These are phyloP conservation scores for Oryzias sinensis DNA, from an alignment of 2,797 vertebrate genomes.

Conservation along the genomic window DNA sequence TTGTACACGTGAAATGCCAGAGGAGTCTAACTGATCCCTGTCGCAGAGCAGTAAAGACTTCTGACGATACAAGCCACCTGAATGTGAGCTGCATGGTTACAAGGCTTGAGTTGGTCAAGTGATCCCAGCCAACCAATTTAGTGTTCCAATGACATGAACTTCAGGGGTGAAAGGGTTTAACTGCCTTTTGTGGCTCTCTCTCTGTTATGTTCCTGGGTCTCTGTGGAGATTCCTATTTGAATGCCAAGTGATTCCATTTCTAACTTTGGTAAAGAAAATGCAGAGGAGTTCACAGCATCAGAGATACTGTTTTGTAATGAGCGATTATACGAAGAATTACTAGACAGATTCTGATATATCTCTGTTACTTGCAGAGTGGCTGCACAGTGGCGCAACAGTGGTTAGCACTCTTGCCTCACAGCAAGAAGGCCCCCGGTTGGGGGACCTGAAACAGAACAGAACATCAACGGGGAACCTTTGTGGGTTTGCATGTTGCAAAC, in stretches of 20 bases:
- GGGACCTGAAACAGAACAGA: too few species aligned
- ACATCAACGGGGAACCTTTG: too few species aligned
- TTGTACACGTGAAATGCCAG: constrained; percentile 18
- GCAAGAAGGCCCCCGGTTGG: too few species aligned
- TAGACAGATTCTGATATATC: background rate
- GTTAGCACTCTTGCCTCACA: too few species aligned
- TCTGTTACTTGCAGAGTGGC: too few species aligned
- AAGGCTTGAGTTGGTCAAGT: constrained; percentile 27
- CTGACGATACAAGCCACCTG: constrained; percentile 23
- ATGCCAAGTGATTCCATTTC: constrained; percentile 1
- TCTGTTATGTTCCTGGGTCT: constrained; percentile 16
- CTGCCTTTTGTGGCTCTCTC: constrained; percentile 27
- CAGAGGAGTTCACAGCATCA: background rate
- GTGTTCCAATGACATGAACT: constrained; percentile 27
- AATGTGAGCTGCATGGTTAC: constrained; percentile 29
- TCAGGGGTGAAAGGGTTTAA: constrained; percentile 17
- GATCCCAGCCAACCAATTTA: constrained; percentile 30
- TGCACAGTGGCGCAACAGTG: too few species aligned
- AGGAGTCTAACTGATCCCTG: constrained; percentile 40
- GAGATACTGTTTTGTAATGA: background rate
- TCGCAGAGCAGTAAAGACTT: constrained; percentile 22
- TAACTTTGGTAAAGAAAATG: background rate
- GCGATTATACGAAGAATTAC: background rate
- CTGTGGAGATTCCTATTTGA: constrained; percentile 14
- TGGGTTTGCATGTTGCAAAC: too few species aligned